A percentile compares a stretch with the other conserved stretches of the same genome.
These are phyloP conservation scores for Blastobasis adustella DNA, from an alignment of 2,888 invertebrate genomes.

Conservation along the genomic window DNA sequence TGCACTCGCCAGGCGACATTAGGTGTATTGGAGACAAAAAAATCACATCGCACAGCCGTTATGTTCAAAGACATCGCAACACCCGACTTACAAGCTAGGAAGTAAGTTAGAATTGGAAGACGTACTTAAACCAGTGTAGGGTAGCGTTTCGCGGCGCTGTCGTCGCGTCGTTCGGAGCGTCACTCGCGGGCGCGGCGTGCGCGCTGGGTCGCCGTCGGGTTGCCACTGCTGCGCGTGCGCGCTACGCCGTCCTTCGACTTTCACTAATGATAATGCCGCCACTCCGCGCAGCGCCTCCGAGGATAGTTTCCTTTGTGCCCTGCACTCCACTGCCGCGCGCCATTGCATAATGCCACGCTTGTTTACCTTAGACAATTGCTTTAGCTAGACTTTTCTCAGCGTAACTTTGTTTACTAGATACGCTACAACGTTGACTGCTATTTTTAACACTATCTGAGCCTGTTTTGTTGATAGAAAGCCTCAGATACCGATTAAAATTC, in stretches of 20 bases:
- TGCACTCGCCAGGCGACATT: slow-evolving; percentile 29
- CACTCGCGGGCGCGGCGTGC: slow-evolving; percentile 21
- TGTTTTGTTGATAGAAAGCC: too few relatives aligned
- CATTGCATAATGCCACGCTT: too few relatives aligned
- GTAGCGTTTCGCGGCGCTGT: not conserved
- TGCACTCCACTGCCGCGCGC: too few relatives aligned
- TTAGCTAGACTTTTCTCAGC: too few relatives aligned
- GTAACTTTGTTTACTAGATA: too few relatives aligned
- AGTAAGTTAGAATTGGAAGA: slow-evolving; percentile 9
- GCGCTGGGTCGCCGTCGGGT: slow-evolving; percentile 24
- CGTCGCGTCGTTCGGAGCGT: slow-evolving; percentile 10
- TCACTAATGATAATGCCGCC: slow-evolving; percentile 51
- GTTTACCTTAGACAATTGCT: too few relatives aligned
- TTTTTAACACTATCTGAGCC: too few relatives aligned
- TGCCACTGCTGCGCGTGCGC: slow-evolving; percentile 32
- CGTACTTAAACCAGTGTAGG: slow-evolving; percentile 16
- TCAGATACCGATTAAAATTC: too few relatives aligned
- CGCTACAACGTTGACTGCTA: too few relatives aligned
- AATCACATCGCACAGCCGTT: slow-evolving; percentile 35
- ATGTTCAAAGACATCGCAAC: slow-evolving; percentile 33
- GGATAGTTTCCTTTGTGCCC: slow-evolving; percentile 19
- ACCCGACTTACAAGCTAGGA: slow-evolving; percentile 21
- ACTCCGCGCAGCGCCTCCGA: slow-evolving; percentile 10
- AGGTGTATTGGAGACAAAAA: slow-evolving; percentile 16
- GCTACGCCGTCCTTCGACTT: slow-evolving; percentile 57